Percentiles rank a stretch among this genome's conserved stretches.
These are phyloP conservation scores for Montifringilla adamsi DNA, from an alignment of 2,113 vertebrate genomes.

Conservation along the genomic window DNA sequence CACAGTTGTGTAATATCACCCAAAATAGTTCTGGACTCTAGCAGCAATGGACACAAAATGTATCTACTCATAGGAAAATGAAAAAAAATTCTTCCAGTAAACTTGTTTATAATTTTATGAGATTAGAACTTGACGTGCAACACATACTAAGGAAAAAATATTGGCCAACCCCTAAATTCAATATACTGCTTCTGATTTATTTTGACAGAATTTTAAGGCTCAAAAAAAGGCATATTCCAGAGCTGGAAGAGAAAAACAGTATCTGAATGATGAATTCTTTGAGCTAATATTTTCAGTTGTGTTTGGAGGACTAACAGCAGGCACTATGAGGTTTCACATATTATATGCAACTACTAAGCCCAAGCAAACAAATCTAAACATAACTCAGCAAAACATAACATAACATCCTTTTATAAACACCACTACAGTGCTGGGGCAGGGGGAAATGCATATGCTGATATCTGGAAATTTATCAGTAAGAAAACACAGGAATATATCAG, in stretches of 20 bases:
- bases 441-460: not conserved
- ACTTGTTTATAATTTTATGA: not conserved
- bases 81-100: not conserved
- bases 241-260: slow-evolving; percentile 19
- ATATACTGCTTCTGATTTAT: slow-evolving; percentile 47
- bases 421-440: not conserved
- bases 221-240: slow-evolving; percentile 29
- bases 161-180: slow-evolving; percentile 42
- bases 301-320: slow-evolving; percentile 36
- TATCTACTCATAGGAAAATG: slow-evolving; percentile 12
- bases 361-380: slow-evolving; percentile 15
- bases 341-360: not conserved
- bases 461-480: not conserved
- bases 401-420: not conserved
- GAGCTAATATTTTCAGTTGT: slow-evolving; percentile 46
- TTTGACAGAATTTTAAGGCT: not conserved
- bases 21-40: slow-evolving; percentile 34
- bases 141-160: slow-evolving; percentile 5
- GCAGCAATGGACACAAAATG: slow-evolving; percentile 32
- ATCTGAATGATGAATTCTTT: slow-evolving; percentile 41
- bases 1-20: slow-evolving; percentile 40
- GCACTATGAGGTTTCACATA: not conserved
- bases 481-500: not conserved
- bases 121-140: not conserved
- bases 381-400: not conserved